These are phyloP conservation scores for Jordanella pulchra DNA, from an alignment of 2,797 vertebrate species.

Conservation along the genomic window DNA sequence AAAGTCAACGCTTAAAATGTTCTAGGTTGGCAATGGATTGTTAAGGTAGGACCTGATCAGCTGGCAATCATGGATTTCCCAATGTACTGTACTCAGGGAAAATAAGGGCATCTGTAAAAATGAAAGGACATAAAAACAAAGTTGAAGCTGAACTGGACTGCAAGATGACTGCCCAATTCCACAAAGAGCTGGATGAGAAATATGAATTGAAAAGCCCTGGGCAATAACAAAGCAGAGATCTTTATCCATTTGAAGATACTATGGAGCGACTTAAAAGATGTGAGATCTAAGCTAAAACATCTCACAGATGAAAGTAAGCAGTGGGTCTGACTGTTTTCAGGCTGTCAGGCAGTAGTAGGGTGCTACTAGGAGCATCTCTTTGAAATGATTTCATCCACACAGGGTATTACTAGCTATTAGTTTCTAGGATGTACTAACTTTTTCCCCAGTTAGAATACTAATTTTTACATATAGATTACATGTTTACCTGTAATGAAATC, in stretches of 20 bases:
- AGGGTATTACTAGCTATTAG: neutral
- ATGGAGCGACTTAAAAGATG: neutral
- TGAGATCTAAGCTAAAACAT: neutral
- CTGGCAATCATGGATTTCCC: neutral
- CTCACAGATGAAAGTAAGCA: neutral
- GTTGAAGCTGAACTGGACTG: neutral
- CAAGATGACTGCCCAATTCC: neutral
- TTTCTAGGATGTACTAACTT: neutral
- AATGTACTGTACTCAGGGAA: neutral
- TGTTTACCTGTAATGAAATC: neutral
- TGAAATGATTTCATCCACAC: neutral
- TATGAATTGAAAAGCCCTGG: neutral
- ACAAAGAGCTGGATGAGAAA: neutral
- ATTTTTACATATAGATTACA: neutral
- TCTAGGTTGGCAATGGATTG: neutral
- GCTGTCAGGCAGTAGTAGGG: neutral
- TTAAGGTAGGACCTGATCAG: neutral
- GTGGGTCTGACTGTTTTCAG: neutral
- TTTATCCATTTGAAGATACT: neutral
- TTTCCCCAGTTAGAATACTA: neutral
- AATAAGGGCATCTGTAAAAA: neutral
- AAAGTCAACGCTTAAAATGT: neutral
- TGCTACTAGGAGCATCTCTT: neutral
- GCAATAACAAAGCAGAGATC: neutral
- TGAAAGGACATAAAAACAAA: neutral